A percentile compares a stretch with the other conserved stretches of the same genome.
Evolutionary conservation across 2,113 vertebrate species (phyloP).

Genomic region (Pseudois nayaur): DNA sequence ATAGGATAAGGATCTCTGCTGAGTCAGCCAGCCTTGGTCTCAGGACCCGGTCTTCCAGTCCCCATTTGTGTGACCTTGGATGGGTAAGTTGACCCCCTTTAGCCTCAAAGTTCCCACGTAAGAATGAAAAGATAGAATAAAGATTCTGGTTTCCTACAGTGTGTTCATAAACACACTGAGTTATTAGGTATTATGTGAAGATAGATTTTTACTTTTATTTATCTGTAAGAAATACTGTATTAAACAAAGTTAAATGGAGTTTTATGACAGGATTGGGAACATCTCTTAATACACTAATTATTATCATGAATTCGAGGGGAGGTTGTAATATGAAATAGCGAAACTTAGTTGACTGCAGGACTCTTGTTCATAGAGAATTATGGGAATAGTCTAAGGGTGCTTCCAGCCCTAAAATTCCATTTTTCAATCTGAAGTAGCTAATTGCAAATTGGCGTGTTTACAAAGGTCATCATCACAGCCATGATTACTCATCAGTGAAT

Average conservation of each 20-base stretch:
- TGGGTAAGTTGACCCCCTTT: neutral
- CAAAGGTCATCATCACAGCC: constrained; percentile 18
- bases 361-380: neutral
- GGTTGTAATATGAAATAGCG: neutral
- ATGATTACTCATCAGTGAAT: constrained; percentile 31
- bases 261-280: neutral
- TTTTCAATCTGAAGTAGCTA: constrained; percentile 43
- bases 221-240: neutral
- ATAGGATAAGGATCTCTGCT: neutral
- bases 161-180: neutral
- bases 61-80: neutral
- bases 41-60: fast-evolving
- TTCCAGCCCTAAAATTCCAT: neutral
- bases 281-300: neutral
- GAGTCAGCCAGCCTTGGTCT: neutral
- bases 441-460: constrained; percentile 35
- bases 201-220: neutral
- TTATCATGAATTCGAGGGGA: neutral
- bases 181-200: neutral
- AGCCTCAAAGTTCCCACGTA: neutral
- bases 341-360: neutral
- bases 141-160: neutral
- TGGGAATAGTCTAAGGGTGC: neutral
- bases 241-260: neutral
- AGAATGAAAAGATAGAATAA: neutral